Base-by-base conservation (phyloP, 1,140 invertebrate genomes). In the Lethrus apterus region DNA sequence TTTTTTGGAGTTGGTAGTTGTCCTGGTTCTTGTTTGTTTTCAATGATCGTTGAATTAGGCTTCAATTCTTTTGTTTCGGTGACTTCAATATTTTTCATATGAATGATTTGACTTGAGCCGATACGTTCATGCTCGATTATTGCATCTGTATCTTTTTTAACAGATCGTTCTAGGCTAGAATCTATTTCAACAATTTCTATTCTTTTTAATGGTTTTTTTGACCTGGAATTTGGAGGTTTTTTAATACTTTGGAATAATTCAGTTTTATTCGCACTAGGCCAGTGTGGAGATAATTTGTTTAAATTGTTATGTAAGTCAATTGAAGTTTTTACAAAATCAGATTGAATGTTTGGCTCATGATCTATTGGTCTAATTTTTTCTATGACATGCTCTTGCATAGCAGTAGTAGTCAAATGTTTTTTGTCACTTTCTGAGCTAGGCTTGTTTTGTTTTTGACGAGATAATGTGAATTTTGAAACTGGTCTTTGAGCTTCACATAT, bases 161-260 rank as follows among this genome's bases (percentile, higher is more conserved):
- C n/a, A 18, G 11, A 10, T 26, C 24, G 20, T 29, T 44, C 40
- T 23, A 32, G 10, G 29, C 33, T 18, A 21, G 36, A n/a, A 41
- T 59, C 44, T 24, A 50, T 47, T 41, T 64, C 60, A n/a, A 35
- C 32, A 29, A 64, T 61, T 46, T 46, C 17, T 35, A 64, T 54
- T 21, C 57, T 48, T 46, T 51, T 54, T n/a, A 64, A 45, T 5
- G 60, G 57, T 51, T 56, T 56, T 54, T 55, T 54, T 9, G 62
- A 64, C 41, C 56, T 35, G 19, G 57, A 36, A 50, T 59, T 60
- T 34, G 57, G 57, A 0, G 62, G 55, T 53, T 64, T 64, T 5
- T 54, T 40, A 31, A 63, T 43, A 11, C 53, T 23, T 44, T 59
- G 55, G n/a, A 64, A 50, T 26, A 48, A 15, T 32, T 52, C 52